Evolutionary conservation across 2,888 invertebrate genomes (phyloP), one percentile per base, ranked within the genome.

Genomic region (Lacanobia wlatinum): DNA sequence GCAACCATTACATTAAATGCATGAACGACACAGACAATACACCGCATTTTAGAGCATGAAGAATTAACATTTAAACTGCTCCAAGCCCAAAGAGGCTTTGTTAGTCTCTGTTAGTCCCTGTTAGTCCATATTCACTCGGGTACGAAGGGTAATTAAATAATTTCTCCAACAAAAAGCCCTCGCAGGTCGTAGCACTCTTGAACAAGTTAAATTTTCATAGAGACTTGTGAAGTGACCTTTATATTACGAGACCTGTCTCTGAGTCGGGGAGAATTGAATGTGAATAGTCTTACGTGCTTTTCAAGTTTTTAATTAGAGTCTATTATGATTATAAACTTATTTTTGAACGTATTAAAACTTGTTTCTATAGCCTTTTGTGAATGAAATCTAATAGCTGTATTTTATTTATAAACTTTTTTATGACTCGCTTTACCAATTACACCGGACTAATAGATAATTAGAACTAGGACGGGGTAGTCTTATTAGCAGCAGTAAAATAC

Each of bases 121-220:
- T 87, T 80, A 81, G 82, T 82, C 80, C 78, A 86, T 67, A 78
- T 80, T 68, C 82, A 78, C 65, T 85, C 28, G 73, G 60, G 77
- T 78, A 76, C 71, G 70, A 55, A 61, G 62, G 70, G 73, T 84
- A 84, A 81, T 86, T 80, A 88, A 90, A 90, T 90, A 89, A 89
- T 89, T 90, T 87, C 80, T 81, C 78, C 71, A 82, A 84, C 84
- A 84, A 86, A 89, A 87, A 85, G 84, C 81, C 75, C 82, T 76
- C 73, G 66, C 75, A 83, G 87, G 84, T 79, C 83, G 82, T 81
- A 74, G 78, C 82, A 85, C 87, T 87, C 84, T 83, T 86, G 82
- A 84, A 85, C 84, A 82, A 87, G 83, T 89, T 84, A 87, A 87
- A 82, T 76, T 84, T 88, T 87, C 82, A 87, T 80, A 66, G 79